Evolutionary conservation across 1,140 invertebrate species (phyloP).

Genomic region (Batillaria attramentaria): DNA sequence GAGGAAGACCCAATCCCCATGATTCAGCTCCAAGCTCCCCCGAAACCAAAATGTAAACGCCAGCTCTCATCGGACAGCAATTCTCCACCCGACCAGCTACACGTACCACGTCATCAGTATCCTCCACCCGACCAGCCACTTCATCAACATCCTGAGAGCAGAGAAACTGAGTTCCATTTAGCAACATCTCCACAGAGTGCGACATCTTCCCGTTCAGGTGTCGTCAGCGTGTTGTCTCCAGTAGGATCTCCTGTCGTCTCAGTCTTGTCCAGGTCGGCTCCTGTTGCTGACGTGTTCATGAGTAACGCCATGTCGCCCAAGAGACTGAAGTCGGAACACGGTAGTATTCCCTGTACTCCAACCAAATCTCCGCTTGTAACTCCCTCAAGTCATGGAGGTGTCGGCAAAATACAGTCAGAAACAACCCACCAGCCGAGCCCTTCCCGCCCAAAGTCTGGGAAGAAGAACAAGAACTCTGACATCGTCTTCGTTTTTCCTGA

Average conservation of each 20-base stretch:
- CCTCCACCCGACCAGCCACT: neutral
- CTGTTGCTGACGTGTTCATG: neutral
- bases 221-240: neutral
- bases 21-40: constrained; percentile 34
- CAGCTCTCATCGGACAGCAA: constrained; percentile 36
- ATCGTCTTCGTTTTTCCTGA: constrained; percentile 11
- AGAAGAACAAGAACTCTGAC: neutral
- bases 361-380: neutral
- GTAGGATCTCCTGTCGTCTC: neutral
- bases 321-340: constrained; percentile 10
- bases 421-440: no score
- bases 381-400: no score
- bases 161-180: neutral
- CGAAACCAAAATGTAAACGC: constrained; percentile 36
- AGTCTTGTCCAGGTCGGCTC: no score
- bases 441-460: neutral
- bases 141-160: neutral
- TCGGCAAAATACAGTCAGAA: no score
- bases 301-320: constrained; percentile 4
- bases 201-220: neutral
- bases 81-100: neutral
- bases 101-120: no score
- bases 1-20: constrained; percentile 29
- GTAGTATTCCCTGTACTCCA: neutral
- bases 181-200: neutral